These are phyloP conservation scores for Electrona antarctica DNA, from an alignment of 2,113 vertebrate genomes.

Conservation along the genomic window DNA sequence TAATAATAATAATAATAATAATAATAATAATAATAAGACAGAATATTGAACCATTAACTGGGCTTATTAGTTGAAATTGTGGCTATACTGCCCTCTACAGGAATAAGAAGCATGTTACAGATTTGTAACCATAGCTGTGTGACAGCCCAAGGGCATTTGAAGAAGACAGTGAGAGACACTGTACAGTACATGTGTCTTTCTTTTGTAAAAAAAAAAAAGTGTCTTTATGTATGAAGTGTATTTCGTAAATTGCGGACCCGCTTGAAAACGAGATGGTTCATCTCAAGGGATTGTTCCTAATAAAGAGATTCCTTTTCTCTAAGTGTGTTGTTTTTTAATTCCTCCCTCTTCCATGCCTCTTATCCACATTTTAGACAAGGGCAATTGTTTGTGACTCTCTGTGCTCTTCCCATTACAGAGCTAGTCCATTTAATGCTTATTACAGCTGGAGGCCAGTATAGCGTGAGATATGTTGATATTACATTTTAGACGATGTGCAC, in stretches of 20 bases:
- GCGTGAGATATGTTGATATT: not conserved
- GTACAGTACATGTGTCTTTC: not conserved
- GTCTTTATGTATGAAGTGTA: too few relatives aligned
- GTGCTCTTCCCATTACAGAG: not conserved
- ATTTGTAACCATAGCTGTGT: not conserved
- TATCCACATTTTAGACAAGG: not conserved
- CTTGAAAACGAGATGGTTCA: too few relatives aligned
- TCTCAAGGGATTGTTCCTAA: too few relatives aligned
- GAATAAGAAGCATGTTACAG: constrained; percentile 27
- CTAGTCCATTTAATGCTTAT: not conserved
- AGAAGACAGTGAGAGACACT: not conserved
- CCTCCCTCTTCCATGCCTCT: not conserved
- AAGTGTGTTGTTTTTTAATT: not conserved
- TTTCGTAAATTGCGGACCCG: too few relatives aligned
- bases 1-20: not conserved
- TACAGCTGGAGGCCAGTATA: not conserved
- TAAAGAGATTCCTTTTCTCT: not conserved
- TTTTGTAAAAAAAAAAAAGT: not conserved
- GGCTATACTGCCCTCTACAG: constrained; percentile 62
- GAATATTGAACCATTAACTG: not conserved
- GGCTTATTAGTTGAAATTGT: constrained; percentile 8
- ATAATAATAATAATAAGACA: not conserved
- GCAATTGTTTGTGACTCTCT: not conserved
- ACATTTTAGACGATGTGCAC: not conserved
- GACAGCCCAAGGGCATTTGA: constrained; percentile 28